Base-by-base conservation (phyloP, 1,140 invertebrate species). In the Meteorus sp. region DNA sequence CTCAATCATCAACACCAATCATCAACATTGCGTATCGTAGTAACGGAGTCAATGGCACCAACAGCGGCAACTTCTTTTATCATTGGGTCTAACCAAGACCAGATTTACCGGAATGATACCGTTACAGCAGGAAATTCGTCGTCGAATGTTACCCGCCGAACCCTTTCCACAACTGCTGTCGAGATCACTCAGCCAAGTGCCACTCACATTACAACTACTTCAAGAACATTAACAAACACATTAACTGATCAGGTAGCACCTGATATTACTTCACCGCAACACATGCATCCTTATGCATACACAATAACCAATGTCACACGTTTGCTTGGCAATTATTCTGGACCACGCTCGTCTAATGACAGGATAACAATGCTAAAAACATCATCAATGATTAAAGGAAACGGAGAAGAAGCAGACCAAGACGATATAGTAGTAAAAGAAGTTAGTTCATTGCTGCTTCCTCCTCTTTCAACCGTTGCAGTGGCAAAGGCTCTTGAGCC, bases 301-400 rank as follows among this genome's bases (percentile, higher is more conserved):
- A 77, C 74, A 69, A 77, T 78, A 73, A 78, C 75, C 52, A 77
- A 78, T 63, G 72, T 78, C 69, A 78, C 76, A 67, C 69, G 76
- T 65, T 67, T 76, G 61, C 76, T 78, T 69, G 75, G 76, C 67
- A 78, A 78, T 69, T 77, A 78, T 65, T 76, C 74, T 66, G 76
- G 74, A 71, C 72, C 73, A 71, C 70, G 72, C n/a, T n/a, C n/a
- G 71, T 59, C 67, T 72, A 75, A 65, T 61, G 63, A 65, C 48
- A 52, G 39, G 64, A 62, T 56, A 63, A 13, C 47, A 39, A 39
- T 33, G 22, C 15, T 13, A 15, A 27, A 27, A 23, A 52, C 9
- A 23, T 20, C 15, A 25, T 17, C 19, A 23, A 20, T 17, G 33
- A n/a, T n/a, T n/a, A n/a, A n/a, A n/a, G n/a, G n/a, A n/a, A n/a